Conservation (phyloP, 1,140 invertebrate genomes). For the Helicoverpa armigera region DNA sequence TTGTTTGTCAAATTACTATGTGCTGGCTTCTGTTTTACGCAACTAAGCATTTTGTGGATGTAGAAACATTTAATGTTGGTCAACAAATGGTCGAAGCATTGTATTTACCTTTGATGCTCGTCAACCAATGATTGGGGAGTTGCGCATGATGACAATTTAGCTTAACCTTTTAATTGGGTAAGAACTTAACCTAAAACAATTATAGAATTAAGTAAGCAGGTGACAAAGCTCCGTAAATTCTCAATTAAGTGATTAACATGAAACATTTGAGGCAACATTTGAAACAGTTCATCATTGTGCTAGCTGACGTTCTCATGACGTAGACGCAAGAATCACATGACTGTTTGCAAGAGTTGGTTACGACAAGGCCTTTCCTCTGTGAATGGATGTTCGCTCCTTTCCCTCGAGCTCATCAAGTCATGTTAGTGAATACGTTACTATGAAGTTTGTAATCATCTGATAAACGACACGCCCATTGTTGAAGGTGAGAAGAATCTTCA, state of each 20-base stretch:
- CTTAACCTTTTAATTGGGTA: too few relatives aligned
- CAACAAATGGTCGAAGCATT: background rate
- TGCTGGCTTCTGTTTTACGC: constrained; percentile 23
- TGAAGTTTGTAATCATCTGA: constrained; percentile 20
- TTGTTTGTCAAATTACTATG: constrained; percentile 10
- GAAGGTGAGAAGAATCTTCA: background rate
- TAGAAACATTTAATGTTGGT: background rate
- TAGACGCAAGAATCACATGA: constrained; percentile 23
- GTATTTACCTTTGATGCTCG: background rate
- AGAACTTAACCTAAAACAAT: too few relatives aligned
- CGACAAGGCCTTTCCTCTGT: constrained; percentile 37
- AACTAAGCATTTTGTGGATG: background rate
- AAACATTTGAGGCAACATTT: too few relatives aligned
- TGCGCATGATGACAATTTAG: too few relatives aligned
- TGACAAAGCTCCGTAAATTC: too few relatives aligned
- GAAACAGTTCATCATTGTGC: constrained; percentile 1
- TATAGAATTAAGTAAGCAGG: too few relatives aligned
- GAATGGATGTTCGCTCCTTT: constrained; percentile 27
- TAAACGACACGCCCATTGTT: constrained; percentile 16
- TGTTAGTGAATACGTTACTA: background rate
- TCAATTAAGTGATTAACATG: too few relatives aligned
- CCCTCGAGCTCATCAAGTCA: constrained; percentile 1
- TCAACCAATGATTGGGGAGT: background rate
- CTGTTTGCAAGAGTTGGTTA: background rate
- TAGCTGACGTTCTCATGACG: constrained; percentile 26